These are phyloP conservation scores for Sylvilagus floridanus DNA, from an alignment of 2,797 vertebrate species.

Conservation along the genomic window DNA sequence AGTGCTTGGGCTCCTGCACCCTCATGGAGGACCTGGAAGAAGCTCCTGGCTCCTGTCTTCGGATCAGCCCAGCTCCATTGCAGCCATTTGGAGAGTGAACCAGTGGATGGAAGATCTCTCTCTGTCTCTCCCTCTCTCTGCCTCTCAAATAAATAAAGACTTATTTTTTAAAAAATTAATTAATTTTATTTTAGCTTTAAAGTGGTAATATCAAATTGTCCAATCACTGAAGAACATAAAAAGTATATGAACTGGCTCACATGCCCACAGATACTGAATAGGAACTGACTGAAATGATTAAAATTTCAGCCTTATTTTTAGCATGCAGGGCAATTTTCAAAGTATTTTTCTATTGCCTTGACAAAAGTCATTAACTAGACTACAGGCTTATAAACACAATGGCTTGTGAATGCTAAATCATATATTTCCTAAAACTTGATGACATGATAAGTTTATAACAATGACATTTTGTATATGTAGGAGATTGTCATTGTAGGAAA, in stretches of 20 bases:
- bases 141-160: too few relatives aligned
- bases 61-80: too few relatives aligned
- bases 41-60: too few relatives aligned
- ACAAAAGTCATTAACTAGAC: not conserved
- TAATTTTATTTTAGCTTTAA: conserved; percentile 19
- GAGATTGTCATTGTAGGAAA: not conserved
- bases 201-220: not conserved
- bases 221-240: conserved; percentile 30
- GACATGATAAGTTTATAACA: not conserved
- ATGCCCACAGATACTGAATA: not conserved
- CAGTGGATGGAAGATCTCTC: too few relatives aligned
- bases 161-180: too few relatives aligned
- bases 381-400: not conserved
- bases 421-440: not conserved
- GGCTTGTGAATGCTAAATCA: not conserved
- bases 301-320: not conserved
- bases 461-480: not conserved
- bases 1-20: too few relatives aligned
- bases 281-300: not conserved
- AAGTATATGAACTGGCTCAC: not conserved
- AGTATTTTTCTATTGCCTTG: not conserved
- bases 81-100: too few relatives aligned
- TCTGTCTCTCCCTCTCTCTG: too few relatives aligned
- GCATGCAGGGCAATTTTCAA: not conserved
- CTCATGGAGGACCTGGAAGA: too few relatives aligned